phyloP scores from a whole-genome alignment of 2,797 vertebrate species.

The Crypturellus tataupa region DNA sequence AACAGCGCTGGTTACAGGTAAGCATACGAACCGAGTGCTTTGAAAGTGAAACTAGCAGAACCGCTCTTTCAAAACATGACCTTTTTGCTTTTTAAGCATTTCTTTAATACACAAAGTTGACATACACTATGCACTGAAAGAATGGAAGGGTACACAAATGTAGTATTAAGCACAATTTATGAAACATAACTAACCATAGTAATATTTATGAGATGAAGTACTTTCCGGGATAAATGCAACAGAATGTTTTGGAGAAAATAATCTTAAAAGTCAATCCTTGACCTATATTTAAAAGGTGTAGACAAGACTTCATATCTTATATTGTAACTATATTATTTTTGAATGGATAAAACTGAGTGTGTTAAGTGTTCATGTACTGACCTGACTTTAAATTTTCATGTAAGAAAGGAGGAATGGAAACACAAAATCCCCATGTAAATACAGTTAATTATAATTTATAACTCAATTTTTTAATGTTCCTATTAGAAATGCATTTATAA shows the following conservation, averaged over 20 bases:
- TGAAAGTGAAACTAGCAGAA: not conserved
- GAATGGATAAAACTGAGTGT: not conserved
- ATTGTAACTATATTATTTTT: not conserved
- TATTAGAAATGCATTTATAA: not conserved
- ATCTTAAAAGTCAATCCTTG: not conserved
- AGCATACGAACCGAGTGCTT: not conserved
- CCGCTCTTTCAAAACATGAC: not conserved
- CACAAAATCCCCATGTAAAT: not conserved
- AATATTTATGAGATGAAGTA: not conserved
- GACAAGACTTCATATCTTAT: not conserved
- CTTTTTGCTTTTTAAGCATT: not conserved
- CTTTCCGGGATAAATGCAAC: not conserved
- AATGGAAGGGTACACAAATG: not conserved
- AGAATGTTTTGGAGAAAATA: not conserved
- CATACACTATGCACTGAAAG: not conserved
- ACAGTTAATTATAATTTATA: not conserved
- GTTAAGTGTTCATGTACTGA: not conserved
- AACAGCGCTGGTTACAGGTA: conserved; percentile 95
- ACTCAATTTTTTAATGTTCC: not conserved
- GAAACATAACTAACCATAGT: not conserved
- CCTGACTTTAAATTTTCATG: not conserved
- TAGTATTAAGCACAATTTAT: not conserved
- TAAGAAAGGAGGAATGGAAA: not conserved
- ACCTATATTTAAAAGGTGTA: not conserved
- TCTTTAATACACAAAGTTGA: not conserved